Percentiles rank a stretch among this genome's conserved stretches.
phyloP scores from a whole-genome alignment of 2,888 invertebrate species.

The Stenurella melanura region DNA sequence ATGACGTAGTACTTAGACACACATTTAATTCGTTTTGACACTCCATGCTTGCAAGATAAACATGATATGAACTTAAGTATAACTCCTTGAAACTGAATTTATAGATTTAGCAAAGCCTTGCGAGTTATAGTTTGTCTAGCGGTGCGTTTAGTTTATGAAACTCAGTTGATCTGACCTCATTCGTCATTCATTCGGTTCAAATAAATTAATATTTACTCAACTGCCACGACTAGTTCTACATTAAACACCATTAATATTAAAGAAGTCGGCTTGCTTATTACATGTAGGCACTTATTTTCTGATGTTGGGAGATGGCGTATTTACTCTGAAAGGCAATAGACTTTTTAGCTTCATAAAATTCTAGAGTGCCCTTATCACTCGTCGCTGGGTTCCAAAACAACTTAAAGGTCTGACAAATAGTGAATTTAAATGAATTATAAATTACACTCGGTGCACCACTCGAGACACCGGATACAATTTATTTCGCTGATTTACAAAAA shows the following conservation, averaged over 20 bases:
- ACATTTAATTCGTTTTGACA: not conserved
- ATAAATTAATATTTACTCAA: slow-evolving; percentile 13
- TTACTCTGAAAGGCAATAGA: slow-evolving; percentile 22
- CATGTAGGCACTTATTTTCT: slow-evolving; percentile 21
- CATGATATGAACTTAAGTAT: not conserved
- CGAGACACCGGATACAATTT: not conserved
- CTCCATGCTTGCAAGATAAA: not conserved
- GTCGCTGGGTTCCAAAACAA: slow-evolving; percentile 15
- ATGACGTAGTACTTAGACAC: no score
- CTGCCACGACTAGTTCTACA: slow-evolving; percentile 17
- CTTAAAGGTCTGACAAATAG: not conserved
- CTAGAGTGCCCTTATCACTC: slow-evolving; percentile 11
- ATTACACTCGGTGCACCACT: not conserved
- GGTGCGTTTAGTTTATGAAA: slow-evolving; percentile 16
- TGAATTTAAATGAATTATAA: slow-evolving; percentile 22
- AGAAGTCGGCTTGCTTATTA: slow-evolving; percentile 1
- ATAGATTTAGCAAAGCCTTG: slow-evolving; percentile 9
- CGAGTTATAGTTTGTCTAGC: slow-evolving; percentile 13
- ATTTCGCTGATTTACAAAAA: not conserved
- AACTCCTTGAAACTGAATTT: not conserved
- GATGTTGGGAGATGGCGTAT: slow-evolving; percentile 2
- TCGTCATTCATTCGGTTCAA: slow-evolving; percentile 4
- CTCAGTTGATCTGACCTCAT: slow-evolving; percentile 6
- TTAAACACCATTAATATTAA: slow-evolving; percentile 26
- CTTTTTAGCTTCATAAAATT: slow-evolving; percentile 18